These are phyloP conservation scores for Drosophila testacea DNA, from an alignment of 2,888 invertebrate genomes.

Conservation along the genomic window DNA sequence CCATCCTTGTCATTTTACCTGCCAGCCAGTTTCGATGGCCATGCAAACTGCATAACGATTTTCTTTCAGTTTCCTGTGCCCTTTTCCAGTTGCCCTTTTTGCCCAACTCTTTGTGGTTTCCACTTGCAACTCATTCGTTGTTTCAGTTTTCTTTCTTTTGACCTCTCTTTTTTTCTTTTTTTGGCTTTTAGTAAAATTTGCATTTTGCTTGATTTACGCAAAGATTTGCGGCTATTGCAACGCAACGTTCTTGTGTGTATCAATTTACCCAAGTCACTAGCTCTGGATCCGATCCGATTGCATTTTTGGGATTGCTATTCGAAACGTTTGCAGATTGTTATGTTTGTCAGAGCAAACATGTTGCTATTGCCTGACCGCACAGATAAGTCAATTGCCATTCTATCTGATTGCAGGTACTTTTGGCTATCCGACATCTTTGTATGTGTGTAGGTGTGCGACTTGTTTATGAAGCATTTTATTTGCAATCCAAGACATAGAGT, in stretches of 20 bases:
- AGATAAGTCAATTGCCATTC: slow-evolving; percentile 74
- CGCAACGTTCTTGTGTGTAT: slow-evolving; percentile 78
- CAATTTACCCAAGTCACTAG: slow-evolving; percentile 68
- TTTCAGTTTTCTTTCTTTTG: slow-evolving; percentile 18
- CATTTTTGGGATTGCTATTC: slow-evolving; percentile 39
- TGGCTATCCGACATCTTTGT: background rate
- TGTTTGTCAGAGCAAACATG: slow-evolving; percentile 73
- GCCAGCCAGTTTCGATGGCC: slow-evolving; percentile 43
- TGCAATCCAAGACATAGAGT: background rate
- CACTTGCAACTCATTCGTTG: slow-evolving; percentile 24
- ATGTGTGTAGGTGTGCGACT: slow-evolving; percentile 8
- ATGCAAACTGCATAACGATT: slow-evolving; percentile 54
- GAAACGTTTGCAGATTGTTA: slow-evolving; percentile 45
- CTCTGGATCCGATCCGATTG: slow-evolving; percentile 40
- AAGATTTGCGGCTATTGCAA: slow-evolving; percentile 78
- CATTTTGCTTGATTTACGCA: slow-evolving; percentile 80
- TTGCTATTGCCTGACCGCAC: slow-evolving; percentile 71
- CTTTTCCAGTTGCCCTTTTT: slow-evolving; percentile 20
- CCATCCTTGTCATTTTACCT: slow-evolving; percentile 56
- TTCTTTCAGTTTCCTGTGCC: slow-evolving; percentile 35
- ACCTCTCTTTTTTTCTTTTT: slow-evolving; percentile 3
- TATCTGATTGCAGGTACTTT: slow-evolving; percentile 61
- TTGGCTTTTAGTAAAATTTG: slow-evolving; percentile 69
- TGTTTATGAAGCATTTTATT: slow-evolving; percentile 29
- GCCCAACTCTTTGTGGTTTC: slow-evolving; percentile 24